These are phyloP conservation scores for Hirtodrosophila trivittata DNA, from an alignment of 2,888 invertebrate genomes.

Conservation along the genomic window DNA sequence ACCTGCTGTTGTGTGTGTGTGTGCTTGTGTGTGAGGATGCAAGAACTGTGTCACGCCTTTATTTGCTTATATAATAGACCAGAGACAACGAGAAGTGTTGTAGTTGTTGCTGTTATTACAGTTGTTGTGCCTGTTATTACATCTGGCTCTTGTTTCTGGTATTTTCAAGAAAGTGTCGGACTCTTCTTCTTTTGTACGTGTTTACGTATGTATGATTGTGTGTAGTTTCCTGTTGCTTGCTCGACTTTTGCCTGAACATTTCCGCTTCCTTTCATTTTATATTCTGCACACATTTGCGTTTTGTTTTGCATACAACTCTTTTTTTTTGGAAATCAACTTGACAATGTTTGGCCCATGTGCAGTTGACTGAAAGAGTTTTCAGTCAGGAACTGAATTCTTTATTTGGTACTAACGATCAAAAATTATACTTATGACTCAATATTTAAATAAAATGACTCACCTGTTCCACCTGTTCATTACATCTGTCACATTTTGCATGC, in stretches of 20 bases:
- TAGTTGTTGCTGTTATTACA: constrained; percentile 13
- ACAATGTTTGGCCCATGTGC: no score
- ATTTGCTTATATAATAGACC: constrained; percentile 57
- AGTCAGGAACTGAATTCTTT: no score
- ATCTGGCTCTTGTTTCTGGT: constrained; percentile 58
- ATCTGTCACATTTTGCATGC: no score
- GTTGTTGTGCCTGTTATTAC: constrained; percentile 60
- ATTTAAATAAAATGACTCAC: no score
- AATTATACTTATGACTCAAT: no score
- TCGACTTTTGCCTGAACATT: constrained; percentile 63
- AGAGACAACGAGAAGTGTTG: constrained; percentile 40
- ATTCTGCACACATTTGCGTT: no score
- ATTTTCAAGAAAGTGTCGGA: constrained; percentile 59
- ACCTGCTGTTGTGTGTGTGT: constrained; percentile 34
- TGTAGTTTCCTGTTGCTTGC: constrained; percentile 61
- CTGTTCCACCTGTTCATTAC: no score
- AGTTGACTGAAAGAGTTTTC: no score
- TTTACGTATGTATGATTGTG: constrained; percentile 16
- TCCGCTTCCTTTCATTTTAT: constrained; percentile 69
- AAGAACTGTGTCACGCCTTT: constrained; percentile 74
- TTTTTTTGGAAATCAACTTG: constrained; percentile 21
- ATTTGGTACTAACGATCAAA: no score
- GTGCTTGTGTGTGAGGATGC: constrained; percentile 43
- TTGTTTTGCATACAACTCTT: constrained; percentile 23
- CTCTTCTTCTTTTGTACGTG: constrained; percentile 22